These are phyloP conservation scores for Pissodes strobi DNA, from an alignment of 1,140 invertebrate genomes.

Conservation along the genomic window DNA sequence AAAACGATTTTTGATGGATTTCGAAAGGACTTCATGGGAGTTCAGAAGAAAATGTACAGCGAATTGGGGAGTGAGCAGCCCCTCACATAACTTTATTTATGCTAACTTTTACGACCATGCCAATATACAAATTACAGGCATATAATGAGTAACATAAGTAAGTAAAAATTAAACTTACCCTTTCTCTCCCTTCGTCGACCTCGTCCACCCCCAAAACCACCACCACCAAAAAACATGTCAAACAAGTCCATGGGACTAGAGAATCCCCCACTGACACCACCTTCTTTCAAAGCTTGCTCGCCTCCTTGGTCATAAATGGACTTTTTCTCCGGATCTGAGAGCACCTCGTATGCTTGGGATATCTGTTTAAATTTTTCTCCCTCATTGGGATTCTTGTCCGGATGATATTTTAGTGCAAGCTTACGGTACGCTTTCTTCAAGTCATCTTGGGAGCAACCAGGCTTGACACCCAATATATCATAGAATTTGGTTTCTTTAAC, in stretches of 20 bases:
- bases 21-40: too few relatives aligned
- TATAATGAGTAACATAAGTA: too few relatives aligned
- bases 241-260: conserved; percentile 99
- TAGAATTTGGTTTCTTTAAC: conserved; percentile 98
- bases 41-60: too few relatives aligned
- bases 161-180: too few relatives aligned
- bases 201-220: conserved; percentile 64
- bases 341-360: conserved; percentile 97
- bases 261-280: conserved; percentile 75
- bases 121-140: too few relatives aligned
- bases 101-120: too few relatives aligned
- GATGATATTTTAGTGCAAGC: conserved; percentile 96
- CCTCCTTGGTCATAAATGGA: conserved; percentile 96
- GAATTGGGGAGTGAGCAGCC: too few relatives aligned
- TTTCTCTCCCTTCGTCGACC: conserved; percentile 68
- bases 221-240: conserved; percentile 96
- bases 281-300: conserved; percentile 97
- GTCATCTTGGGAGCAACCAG: conserved; percentile 84
- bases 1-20: too few relatives aligned
- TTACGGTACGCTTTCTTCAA: conserved; percentile 96
- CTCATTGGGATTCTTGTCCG: conserved; percentile 99
- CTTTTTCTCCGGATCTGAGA: conserved; percentile 95
- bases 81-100: too few relatives aligned
- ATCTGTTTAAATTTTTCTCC: conserved; percentile 97
- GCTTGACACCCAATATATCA: conserved; percentile 92